Percentiles rank a stretch among this genome's conserved stretches.
Conservation (phyloP, 2,113 vertebrate genomes). For the Notothenia coriiceps region DNA sequence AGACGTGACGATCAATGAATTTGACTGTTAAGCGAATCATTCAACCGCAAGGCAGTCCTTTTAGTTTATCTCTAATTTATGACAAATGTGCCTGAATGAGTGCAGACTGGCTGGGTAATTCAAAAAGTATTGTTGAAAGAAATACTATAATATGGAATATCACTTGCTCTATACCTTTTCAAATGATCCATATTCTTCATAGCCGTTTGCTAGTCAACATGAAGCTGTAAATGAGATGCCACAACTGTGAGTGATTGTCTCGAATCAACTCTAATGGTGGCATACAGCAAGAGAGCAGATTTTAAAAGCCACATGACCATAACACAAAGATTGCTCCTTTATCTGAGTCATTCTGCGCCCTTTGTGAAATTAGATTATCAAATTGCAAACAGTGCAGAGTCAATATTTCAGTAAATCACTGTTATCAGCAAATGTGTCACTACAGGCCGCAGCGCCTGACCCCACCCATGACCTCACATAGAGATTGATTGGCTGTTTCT, state of each 20-base stretch:
- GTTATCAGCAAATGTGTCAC: slow-evolving; percentile 36
- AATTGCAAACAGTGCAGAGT: slow-evolving; percentile 56
- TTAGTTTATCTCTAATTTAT: neutral
- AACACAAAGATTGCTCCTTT: neutral
- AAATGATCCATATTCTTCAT: neutral
- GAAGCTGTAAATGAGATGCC: too few species aligned
- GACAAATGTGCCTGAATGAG: neutral
- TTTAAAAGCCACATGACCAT: neutral
- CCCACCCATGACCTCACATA: slow-evolving; percentile 28
- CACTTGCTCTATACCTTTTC: neutral
- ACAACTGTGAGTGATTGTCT: neutral
- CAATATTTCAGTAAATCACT: slow-evolving; percentile 59
- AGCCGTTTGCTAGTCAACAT: too few species aligned
- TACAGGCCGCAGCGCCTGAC: slow-evolving; percentile 28
- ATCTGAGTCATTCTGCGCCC: slow-evolving; percentile 24
- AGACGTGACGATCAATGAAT: too few species aligned
- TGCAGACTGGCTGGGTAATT: neutral
- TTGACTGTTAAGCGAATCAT: too few species aligned
- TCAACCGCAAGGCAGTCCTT: too few species aligned
- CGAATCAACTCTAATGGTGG: neutral
- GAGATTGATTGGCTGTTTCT: neutral
- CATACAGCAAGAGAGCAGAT: too few species aligned
- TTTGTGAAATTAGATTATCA: slow-evolving; percentile 48
- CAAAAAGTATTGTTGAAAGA: neutral
- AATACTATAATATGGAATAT: neutral